phyloP scores from a whole-genome alignment of 2,888 invertebrate genomes.

The Megastigmus dorsalis region DNA sequence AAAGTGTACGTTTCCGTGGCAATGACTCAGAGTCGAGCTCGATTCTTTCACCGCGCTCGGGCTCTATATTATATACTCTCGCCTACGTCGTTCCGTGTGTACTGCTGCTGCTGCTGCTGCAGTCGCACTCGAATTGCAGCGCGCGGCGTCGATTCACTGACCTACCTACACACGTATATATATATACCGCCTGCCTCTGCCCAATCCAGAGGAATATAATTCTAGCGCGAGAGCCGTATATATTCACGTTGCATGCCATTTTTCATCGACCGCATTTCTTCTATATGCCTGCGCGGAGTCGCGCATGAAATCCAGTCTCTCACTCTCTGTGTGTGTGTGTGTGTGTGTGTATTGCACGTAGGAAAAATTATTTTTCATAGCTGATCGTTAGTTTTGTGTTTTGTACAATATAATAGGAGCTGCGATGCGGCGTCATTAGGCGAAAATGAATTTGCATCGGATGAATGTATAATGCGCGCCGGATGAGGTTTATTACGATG shows the following conservation, averaged over 20 bases:
- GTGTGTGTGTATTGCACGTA: not conserved
- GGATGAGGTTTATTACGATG: slow-evolving; percentile 4
- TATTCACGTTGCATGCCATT: slow-evolving; percentile 6
- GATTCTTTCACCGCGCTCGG: slow-evolving; percentile 15
- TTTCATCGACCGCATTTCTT: slow-evolving; percentile 43
- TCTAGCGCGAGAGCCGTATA: not conserved
- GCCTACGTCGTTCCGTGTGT: slow-evolving; percentile 35
- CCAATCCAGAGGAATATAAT: slow-evolving; percentile 33
- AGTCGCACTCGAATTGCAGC: not conserved
- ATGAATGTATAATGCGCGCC: not conserved
- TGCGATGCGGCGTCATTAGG: slow-evolving; percentile 1
- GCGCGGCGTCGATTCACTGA: slow-evolving; percentile 67
- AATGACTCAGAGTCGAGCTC: slow-evolving; percentile 36
- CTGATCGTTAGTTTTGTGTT: too few relatives aligned
- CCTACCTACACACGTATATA: slow-evolving; percentile 64
- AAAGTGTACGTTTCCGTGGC: slow-evolving; percentile 46
- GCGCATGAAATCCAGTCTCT: too few relatives aligned
- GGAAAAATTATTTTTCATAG: slow-evolving; percentile 16
- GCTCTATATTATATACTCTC: too few relatives aligned
- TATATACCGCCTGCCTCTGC: not conserved
- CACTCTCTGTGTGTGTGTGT: too few relatives aligned
- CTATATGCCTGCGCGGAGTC: not conserved
- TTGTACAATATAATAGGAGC: too few relatives aligned
- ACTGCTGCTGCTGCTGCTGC: not conserved
- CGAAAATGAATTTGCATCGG: slow-evolving; percentile 14